Percentiles rank a stretch among this genome's conserved stretches.
Conservation (phyloP, 2,888 invertebrate genomes). For the Cryptus viduatorius region DNA sequence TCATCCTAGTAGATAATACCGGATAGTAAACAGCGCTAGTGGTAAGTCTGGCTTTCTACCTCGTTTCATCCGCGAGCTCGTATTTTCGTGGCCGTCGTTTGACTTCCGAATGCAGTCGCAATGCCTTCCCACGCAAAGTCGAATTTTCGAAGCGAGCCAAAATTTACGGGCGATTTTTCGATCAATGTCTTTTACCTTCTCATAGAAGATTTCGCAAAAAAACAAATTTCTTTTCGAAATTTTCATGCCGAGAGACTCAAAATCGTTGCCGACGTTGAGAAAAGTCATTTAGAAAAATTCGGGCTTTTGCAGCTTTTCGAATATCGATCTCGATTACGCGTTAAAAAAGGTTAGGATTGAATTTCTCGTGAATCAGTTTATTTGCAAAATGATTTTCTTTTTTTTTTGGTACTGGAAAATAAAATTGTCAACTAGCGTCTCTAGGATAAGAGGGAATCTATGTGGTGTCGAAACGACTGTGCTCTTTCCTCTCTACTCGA, state of each 20-base stretch:
- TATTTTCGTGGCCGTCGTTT: background rate
- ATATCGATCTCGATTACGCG: too few species aligned
- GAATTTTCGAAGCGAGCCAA: background rate
- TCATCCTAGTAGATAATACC: background rate
- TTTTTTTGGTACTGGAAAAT: background rate
- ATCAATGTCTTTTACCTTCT: too few species aligned
- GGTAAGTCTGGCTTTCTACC: constrained; percentile 2
- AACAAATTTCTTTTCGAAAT: too few species aligned
- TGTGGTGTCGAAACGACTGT: constrained; percentile 1
- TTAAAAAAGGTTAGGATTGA: too few species aligned
- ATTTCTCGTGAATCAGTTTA: too few species aligned
- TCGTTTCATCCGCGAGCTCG: constrained; percentile 4
- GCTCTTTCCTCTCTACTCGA: constrained; percentile 29
- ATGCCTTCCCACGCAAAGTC: background rate
- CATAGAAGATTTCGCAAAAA: too few species aligned
- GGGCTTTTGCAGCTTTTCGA: too few species aligned
- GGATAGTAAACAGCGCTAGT: background rate
- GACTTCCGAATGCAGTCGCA: background rate
- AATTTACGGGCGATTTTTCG: background rate
- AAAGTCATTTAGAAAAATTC: too few species aligned
- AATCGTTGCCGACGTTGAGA: too few species aligned
- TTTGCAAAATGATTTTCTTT: background rate
- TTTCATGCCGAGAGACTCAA: too few species aligned
- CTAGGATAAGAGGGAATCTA: background rate
- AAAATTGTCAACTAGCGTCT: background rate